Evolutionary conservation across 2,797 vertebrate species (phyloP).

Genomic region (Enteromius radiatus): DNA sequence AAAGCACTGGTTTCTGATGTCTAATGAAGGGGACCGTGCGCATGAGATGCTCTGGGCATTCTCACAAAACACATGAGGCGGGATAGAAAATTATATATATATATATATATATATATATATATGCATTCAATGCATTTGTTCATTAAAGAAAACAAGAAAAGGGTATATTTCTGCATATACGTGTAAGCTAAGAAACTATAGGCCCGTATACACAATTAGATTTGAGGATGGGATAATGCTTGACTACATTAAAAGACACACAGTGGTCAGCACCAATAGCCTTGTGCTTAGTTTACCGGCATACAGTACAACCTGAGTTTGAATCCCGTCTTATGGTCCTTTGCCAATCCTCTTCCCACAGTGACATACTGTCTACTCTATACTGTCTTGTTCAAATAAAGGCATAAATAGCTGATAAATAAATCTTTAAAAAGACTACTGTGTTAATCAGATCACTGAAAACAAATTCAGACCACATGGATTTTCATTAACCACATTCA

Average conservation of each 20-base stretch:
- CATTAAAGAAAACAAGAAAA: background rate
- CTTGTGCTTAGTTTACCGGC: background rate
- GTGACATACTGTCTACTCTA: background rate
- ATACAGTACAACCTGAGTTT: background rate
- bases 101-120: no score
- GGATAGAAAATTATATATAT: conserved; percentile 20
- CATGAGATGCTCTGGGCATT: conserved; percentile 40
- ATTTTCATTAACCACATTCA: background rate
- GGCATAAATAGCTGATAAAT: background rate
- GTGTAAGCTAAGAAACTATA: background rate
- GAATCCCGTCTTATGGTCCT: background rate
- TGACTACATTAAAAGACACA: background rate
- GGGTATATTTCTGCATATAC: background rate
- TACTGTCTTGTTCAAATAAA: background rate
- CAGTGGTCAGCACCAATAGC: background rate
- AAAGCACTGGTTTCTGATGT: conserved; percentile 74
- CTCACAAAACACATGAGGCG: conserved; percentile 16
- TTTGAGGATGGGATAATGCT: background rate
- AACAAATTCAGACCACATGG: background rate
- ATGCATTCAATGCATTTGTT: background rate
- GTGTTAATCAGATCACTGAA: background rate
- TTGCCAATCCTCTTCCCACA: background rate
- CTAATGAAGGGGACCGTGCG: conserved; percentile 47
- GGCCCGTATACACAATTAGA: background rate
- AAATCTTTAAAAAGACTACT: background rate